Evolutionary conservation across 2,113 vertebrate genomes (phyloP).

Genomic region (Macrotis lagotis): DNA sequence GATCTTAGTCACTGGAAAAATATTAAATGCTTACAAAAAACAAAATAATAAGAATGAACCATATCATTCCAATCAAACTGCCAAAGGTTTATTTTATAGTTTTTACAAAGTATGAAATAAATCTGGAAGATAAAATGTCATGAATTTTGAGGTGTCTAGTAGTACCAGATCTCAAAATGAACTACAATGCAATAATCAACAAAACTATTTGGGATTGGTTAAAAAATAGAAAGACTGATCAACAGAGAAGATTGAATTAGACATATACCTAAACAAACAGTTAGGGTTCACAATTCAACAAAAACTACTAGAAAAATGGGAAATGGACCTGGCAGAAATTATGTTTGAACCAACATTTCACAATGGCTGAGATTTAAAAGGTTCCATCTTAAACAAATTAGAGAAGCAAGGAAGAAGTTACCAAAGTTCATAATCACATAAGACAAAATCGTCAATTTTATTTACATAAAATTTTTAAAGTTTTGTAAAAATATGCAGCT

Average conservation of each 20-base stretch:
- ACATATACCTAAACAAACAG: too few relatives aligned
- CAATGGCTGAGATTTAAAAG: background rate
- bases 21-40: background rate
- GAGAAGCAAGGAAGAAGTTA: background rate
- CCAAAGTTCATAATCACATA: background rate
- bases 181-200: background rate
- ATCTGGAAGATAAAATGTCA: background rate
- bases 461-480: background rate
- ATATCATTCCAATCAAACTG: background rate
- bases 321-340: background rate
- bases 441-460: background rate
- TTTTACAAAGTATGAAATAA: background rate
- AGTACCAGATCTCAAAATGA: background rate
- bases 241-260: background rate
- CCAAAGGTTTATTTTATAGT: background rate
- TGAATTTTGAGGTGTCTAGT: background rate
- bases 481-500: background rate
- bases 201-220: background rate
- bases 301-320: background rate
- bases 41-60: background rate
- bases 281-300: background rate
- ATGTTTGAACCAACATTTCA: background rate
- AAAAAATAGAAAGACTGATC: background rate
- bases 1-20: background rate
- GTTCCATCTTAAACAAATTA: background rate